Evolutionary conservation across 2,113 vertebrate species (phyloP).

Genomic region (Grantiella picta): DNA sequence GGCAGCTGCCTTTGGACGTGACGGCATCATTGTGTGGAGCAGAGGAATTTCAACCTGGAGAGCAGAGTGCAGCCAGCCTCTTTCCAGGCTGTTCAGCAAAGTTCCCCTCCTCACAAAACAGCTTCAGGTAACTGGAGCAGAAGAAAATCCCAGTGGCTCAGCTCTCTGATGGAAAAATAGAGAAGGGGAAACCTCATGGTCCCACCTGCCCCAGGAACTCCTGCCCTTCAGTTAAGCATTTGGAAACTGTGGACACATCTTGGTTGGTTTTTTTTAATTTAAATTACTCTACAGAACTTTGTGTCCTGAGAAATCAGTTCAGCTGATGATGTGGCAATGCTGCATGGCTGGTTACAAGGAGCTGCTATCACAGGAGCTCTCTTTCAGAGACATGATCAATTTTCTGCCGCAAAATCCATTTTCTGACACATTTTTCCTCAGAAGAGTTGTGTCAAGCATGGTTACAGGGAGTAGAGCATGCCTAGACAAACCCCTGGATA

Average conservation of each 20-base stretch:
- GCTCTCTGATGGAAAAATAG: background rate
- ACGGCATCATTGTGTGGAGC: background rate
- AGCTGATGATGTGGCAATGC: background rate
- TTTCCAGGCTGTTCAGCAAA: background rate
- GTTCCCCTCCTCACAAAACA: background rate
- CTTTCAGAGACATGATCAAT: background rate
- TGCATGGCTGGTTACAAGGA: background rate
- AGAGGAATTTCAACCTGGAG: background rate
- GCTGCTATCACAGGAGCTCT: background rate
- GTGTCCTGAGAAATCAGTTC: background rate
- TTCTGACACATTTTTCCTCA: background rate
- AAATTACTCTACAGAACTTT: background rate
- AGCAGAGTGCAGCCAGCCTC: background rate
- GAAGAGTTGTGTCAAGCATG: rapidly evolving
- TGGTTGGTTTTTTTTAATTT: background rate
- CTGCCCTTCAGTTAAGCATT: rapidly evolving
- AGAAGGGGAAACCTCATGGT: background rate
- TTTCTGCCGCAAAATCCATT: background rate
- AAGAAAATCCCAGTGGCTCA: background rate
- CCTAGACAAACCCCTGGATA: background rate
- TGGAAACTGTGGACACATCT: background rate
- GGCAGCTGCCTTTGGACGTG: background rate
- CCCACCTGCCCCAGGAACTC: background rate
- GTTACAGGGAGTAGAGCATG: background rate
- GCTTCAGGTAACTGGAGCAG: background rate